phyloP scores from a whole-genome alignment of 2,113 vertebrate genomes.

The Athene cunicularia region DNA sequence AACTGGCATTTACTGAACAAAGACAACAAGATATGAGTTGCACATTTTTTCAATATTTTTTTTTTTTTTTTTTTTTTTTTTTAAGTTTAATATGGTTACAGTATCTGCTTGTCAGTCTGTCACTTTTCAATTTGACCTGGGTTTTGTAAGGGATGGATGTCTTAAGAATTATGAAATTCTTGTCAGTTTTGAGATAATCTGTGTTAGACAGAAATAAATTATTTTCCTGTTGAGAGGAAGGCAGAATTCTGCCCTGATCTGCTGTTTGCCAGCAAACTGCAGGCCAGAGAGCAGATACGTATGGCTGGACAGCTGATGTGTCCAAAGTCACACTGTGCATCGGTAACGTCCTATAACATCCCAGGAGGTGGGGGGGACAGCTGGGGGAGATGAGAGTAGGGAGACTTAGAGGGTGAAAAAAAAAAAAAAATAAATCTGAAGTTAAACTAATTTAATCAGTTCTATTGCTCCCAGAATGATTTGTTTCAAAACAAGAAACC shows the following conservation, averaged over 20 bases:
- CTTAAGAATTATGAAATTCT: not conserved
- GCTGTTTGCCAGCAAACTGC: not conserved
- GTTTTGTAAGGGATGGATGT: not conserved
- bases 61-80: not conserved
- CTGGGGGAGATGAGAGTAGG: not conserved
- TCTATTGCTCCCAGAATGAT: not conserved
- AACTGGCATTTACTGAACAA: not conserved
- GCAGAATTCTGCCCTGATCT: not conserved
- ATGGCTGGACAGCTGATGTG: not conserved
- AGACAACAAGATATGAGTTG: not conserved
- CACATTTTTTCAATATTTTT: accelerated
- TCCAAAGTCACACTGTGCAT: not conserved
- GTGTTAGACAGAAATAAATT: not conserved
- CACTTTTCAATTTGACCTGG: not conserved
- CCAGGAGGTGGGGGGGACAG: not conserved
- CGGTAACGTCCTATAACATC: no score
- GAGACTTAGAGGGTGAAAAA: accelerated
- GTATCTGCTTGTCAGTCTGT: not conserved
- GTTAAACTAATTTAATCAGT: not conserved
- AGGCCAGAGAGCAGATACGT: not conserved
- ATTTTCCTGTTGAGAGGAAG: not conserved
- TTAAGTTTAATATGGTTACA: accelerated
- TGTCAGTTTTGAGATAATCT: not conserved
- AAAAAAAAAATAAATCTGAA: not conserved
- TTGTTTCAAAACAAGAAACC: not conserved